Conservation (phyloP, 2,888 invertebrate species). For the Orchestes rusci region DNA sequence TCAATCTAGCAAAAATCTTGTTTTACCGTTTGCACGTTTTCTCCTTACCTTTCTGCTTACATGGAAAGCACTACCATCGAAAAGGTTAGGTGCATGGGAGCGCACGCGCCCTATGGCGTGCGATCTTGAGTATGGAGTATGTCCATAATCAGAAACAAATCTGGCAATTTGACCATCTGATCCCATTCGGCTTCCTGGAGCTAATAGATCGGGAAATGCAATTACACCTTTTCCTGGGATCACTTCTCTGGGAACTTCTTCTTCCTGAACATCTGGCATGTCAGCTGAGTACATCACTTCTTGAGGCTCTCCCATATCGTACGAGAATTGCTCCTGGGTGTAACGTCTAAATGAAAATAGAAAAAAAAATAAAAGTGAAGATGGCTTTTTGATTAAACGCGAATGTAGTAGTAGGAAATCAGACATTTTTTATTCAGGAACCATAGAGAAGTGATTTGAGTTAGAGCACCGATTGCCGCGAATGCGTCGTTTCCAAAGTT, state of each 20-base stretch:
- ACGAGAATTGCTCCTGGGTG: conserved; percentile 30
- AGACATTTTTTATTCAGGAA: no score
- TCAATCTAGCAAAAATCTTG: no score
- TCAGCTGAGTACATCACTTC: conserved; percentile 28
- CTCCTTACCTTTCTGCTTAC: conserved; percentile 28
- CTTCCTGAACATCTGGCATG: conserved; percentile 23
- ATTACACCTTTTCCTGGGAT: conserved; percentile 34
- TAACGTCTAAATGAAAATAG: no score
- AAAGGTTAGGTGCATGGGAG: conserved; percentile 32
- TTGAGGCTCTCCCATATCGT: conserved; percentile 30
- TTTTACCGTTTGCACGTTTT: no score
- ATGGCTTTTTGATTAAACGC: background rate
- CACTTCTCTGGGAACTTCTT: conserved; percentile 10
- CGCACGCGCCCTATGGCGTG: conserved; percentile 34
- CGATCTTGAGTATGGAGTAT: conserved; percentile 29
- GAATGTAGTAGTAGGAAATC: no score
- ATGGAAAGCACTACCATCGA: conserved; percentile 37
- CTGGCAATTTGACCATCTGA: conserved; percentile 30
- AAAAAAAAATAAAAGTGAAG: no score
- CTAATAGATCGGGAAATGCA: conserved; percentile 43
- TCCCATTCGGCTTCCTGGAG: conserved; percentile 36
- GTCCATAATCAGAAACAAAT: conserved; percentile 36
- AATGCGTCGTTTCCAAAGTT: no score
- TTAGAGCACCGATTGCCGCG: no score
- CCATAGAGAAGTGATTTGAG: no score